Evolutionary conservation across 1,140 invertebrate species (phyloP), one percentile per base, ranked within the genome.

Genomic region (Wasmannia auropunctata): DNA sequence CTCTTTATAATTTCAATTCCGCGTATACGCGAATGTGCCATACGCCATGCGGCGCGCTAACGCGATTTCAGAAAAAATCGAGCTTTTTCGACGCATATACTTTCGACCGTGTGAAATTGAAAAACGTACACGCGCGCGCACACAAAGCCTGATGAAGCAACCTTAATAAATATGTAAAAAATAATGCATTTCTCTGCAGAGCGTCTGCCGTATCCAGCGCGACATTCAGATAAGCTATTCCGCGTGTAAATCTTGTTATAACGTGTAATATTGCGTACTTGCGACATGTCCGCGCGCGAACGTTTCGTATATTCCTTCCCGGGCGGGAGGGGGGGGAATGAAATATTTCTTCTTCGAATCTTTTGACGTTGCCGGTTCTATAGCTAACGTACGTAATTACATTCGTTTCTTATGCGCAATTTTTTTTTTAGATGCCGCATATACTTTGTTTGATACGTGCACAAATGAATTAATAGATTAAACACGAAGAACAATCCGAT

Each of bases 81-180:
- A 19, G 37, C 19, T 60, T 83, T 83, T 83, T 81, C 34, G 25
- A 74, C n/a, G 37, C n/a, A 40, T 8, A 22, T 58, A 83, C 28
- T 40, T 70, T 81, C 7, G 67, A 70, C 19, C 14, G 8, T 14
- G n/a, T 31, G n/a, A 7, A 83, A 83, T 83, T 83, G 31, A 83
- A 83, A 83, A 58, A 43, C 6, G 56, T 37, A n/a, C 6, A 25
- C 56, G 2, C 37, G 11, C 43, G n/a, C 62, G 25, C n/a, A n/a
- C 74, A 19, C 46, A 43, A n/a, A 46, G n/a, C 7, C 51, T 58
- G 67, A 74, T 83, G 79, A 83, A 83, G 67, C 67, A 58, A 40
- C 28, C 56, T 72, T 83, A 83, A 83, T 72, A 83, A 83, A 83
- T 46, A 83, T 74, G 79, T 83, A 74, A 83, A 83, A 83, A 83